Conservation (phyloP, 2,113 vertebrate species). For the Periophthalmus modestus region DNA sequence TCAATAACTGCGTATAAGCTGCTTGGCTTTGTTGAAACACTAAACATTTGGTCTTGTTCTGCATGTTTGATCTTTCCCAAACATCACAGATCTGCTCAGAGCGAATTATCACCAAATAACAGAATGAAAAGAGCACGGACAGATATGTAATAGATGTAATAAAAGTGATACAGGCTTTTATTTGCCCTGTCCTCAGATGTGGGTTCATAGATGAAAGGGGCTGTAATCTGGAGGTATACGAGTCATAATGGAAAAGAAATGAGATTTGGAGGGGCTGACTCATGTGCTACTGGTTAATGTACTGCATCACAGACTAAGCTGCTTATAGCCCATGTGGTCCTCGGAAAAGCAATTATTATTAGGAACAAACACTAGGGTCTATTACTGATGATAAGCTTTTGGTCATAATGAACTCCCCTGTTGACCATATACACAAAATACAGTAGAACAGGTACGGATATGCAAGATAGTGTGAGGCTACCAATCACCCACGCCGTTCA, state of each 20-base stretch:
- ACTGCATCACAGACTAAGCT: constrained; percentile 31
- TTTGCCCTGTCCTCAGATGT: constrained; percentile 18
- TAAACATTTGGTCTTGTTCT: constrained; percentile 3
- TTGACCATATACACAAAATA: background rate
- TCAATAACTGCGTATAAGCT: background rate
- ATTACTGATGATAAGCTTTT: background rate
- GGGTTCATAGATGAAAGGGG: constrained; percentile 21
- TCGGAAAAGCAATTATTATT: background rate
- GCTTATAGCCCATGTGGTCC: constrained; percentile 29
- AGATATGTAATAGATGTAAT: background rate
- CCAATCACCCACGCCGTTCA: no score
- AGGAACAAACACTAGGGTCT: constrained; percentile 12
- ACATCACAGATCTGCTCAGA: background rate
- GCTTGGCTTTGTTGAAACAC: background rate
- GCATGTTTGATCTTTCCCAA: background rate
- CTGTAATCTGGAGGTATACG: background rate
- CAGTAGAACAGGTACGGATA: background rate
- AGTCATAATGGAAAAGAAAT: constrained; percentile 30
- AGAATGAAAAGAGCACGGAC: background rate
- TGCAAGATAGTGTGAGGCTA: background rate
- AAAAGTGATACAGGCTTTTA: background rate
- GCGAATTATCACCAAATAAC: background rate
- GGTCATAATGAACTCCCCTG: background rate
- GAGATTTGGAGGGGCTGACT: constrained; percentile 37
- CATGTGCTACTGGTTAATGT: constrained; percentile 34